A percentile compares a stretch with the other conserved stretches of the same genome.
These are phyloP conservation scores for Euzetes globulus DNA, from an alignment of 2,888 invertebrate genomes.

Conservation along the genomic window DNA sequence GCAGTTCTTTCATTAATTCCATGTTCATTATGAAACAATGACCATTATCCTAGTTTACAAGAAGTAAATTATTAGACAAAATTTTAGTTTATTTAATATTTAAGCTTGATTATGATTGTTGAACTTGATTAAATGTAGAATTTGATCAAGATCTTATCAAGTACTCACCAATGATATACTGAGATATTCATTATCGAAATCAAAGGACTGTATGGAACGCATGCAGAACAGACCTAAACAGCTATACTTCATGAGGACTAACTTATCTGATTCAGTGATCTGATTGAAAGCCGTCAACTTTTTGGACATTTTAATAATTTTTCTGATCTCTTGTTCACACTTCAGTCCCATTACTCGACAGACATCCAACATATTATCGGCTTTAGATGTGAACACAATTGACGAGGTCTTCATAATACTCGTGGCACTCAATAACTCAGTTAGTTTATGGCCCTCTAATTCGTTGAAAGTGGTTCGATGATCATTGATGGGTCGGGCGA, in stretches of 20 bases:
- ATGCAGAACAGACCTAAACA: not conserved
- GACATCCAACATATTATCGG: not conserved
- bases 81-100: no score
- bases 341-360: not conserved
- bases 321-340: not conserved
- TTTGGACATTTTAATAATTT: not conserved
- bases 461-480: not conserved
- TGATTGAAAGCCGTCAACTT: not conserved
- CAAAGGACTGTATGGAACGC: not conserved
- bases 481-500: not conserved
- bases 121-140: no score
- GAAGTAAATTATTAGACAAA: no score
- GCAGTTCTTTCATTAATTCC: not conserved
- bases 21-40: not conserved
- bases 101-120: no score
- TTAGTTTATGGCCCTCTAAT: not conserved
- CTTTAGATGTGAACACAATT: not conserved
- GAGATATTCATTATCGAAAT: not conserved
- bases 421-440: not conserved
- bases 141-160: not conserved
- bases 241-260: not conserved
- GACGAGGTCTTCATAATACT: not conserved
- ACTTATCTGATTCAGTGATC: not conserved
- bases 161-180: not conserved
- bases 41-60: not conserved